Evolutionary conservation across 2,113 vertebrate genomes (phyloP).

Genomic region (Pseudolaguvia tuberculata): DNA sequence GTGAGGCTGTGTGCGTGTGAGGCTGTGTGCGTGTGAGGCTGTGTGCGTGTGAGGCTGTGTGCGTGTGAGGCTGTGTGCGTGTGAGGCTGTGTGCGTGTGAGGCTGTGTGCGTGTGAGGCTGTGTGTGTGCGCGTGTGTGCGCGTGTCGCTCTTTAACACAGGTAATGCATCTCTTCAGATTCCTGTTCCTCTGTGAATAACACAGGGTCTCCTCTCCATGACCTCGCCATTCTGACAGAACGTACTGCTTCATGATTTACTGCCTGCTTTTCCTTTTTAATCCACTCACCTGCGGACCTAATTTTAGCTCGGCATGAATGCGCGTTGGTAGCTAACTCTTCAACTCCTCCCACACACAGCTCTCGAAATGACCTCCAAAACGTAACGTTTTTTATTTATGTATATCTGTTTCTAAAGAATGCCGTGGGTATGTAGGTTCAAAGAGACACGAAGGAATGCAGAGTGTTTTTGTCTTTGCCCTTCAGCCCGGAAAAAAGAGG

Average conservation of each 20-base stretch:
- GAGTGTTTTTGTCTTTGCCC: slow-evolving; percentile 15
- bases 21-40: background rate
- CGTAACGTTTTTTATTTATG: slow-evolving; percentile 22
- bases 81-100: no score
- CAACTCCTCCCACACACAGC: slow-evolving; percentile 59
- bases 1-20: no score
- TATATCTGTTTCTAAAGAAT: slow-evolving; percentile 1
- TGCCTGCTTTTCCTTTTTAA: slow-evolving; percentile 29
- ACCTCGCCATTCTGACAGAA: slow-evolving; percentile 21
- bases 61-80: no score
- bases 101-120: no score
- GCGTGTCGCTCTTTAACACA: slow-evolving; percentile 21
- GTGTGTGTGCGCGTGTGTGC: slow-evolving; percentile 3
- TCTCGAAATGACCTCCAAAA: slow-evolving; percentile 43
- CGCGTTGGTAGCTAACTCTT: slow-evolving; percentile 53
- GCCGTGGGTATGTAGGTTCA: background rate
- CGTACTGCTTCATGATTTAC: slow-evolving; percentile 35
- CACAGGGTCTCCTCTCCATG: slow-evolving; percentile 15
- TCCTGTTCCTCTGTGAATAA: slow-evolving; percentile 22
- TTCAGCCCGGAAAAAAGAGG: slow-evolving; percentile 19
- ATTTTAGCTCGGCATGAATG: slow-evolving; percentile 59
- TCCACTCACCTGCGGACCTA: slow-evolving; percentile 55
- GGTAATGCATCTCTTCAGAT: slow-evolving; percentile 8
- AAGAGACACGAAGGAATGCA: background rate
- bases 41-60: background rate